Percentiles rank a stretch among this genome's conserved stretches.
phyloP scores from a whole-genome alignment of 2,797 vertebrate species.

The Cuculus canorus region DNA sequence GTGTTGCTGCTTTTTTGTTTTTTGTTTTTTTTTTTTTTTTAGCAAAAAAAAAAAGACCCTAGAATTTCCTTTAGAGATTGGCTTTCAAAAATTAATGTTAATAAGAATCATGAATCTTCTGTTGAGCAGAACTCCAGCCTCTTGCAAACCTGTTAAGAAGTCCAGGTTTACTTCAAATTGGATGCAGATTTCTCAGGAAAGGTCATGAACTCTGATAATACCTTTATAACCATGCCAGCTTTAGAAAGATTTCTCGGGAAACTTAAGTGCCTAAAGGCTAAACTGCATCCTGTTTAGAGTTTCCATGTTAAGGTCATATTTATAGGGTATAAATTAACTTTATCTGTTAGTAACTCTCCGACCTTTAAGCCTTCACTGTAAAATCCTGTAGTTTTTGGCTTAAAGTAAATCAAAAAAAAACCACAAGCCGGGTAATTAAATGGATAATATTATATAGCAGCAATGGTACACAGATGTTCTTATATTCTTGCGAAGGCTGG shows the following conservation, averaged over 20 bases:
- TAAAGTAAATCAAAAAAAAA: not conserved
- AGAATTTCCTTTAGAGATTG: not conserved
- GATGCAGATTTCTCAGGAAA: constrained; percentile 37
- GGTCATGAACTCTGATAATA: constrained; percentile 34
- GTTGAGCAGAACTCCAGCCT: not conserved
- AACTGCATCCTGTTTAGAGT: constrained; percentile 46
- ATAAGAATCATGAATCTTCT: not conserved
- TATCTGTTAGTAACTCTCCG: constrained; percentile 17
- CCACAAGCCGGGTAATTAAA: constrained; percentile 13
- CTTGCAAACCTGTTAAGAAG: not conserved
- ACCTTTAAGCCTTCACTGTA: constrained; percentile 42
- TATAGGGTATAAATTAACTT: constrained; percentile 46
- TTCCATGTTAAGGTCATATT: constrained; percentile 25
- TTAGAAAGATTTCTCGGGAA: constrained; percentile 40
- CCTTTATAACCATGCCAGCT: constrained; percentile 26
- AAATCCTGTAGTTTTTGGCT: constrained; percentile 27
- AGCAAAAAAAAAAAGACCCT: not conserved
- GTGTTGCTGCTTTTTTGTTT: not conserved
- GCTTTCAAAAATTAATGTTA: not conserved
- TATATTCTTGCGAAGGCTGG: not conserved
- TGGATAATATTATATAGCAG: not conserved
- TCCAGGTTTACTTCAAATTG: not conserved
- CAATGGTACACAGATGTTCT: not conserved
- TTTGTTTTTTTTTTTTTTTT: not conserved
- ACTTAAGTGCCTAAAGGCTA: constrained; percentile 60